phyloP scores from a whole-genome alignment of 2,888 invertebrate genomes.

The Amblyjoppa proteus region DNA sequence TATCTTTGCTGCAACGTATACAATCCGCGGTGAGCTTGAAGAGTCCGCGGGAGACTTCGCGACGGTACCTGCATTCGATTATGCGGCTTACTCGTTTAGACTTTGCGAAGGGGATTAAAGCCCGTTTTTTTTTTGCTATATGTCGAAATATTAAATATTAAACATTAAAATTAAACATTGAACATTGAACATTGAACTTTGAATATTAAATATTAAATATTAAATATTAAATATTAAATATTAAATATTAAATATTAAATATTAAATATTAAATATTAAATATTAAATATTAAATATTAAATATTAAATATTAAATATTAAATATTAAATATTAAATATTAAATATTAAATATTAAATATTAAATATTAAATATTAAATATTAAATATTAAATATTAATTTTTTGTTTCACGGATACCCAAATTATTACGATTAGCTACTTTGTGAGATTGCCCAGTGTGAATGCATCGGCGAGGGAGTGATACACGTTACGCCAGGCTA shows the following conservation, averaged over 20 bases:
- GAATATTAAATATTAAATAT: background rate
- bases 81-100: conserved; percentile 15
- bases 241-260: background rate
- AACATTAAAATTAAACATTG: too few relatives aligned
- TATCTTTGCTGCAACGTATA: conserved; percentile 72
- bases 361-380: background rate
- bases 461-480: background rate
- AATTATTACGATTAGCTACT: background rate
- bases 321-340: background rate
- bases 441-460: background rate
- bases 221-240: background rate
- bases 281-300: background rate
- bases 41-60: conserved; percentile 22
- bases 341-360: background rate
- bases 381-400: background rate
- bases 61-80: conserved; percentile 6
- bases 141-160: background rate
- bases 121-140: background rate
- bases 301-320: background rate
- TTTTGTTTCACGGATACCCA: background rate
- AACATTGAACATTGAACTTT: too few relatives aligned
- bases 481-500: background rate
- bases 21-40: conserved; percentile 71
- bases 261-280: background rate
- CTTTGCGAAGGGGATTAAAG: background rate